phyloP scores from a whole-genome alignment of 2,888 invertebrate species.

The Rotaria sp. region DNA sequence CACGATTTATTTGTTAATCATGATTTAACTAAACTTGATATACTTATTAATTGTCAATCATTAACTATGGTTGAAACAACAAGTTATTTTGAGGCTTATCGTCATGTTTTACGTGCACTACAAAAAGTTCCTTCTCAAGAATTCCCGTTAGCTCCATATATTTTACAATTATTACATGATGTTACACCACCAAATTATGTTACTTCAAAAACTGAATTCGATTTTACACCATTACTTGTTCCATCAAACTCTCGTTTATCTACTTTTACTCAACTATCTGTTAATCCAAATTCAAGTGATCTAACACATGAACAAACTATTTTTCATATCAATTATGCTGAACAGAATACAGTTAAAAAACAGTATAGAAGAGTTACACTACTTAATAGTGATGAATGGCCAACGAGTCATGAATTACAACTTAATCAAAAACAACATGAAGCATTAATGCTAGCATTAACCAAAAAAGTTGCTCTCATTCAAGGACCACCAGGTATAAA shows the following conservation, averaged over 20 bases:
- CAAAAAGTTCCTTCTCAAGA: not conserved
- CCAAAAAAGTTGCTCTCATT: slow-evolving; percentile 50
- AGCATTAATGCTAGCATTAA: slow-evolving; percentile 48
- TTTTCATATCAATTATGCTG: not conserved
- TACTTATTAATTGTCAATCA: not conserved
- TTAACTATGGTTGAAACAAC: slow-evolving; percentile 67
- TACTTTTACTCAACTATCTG: not conserved
- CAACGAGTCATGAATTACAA: slow-evolving; percentile 44
- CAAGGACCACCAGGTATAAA: slow-evolving; percentile 56
- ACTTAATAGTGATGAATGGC: slow-evolving; percentile 44
- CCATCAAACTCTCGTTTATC: not conserved
- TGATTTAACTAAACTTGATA: no score
- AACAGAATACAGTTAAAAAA: not conserved
- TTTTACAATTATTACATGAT: slow-evolving; percentile 41
- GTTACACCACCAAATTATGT: slow-evolving; percentile 40
- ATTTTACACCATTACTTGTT: slow-evolving; percentile 34
- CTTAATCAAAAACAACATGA: slow-evolving; percentile 48
- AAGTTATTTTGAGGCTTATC: slow-evolving; percentile 74
- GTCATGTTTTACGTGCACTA: slow-evolving; percentile 67
- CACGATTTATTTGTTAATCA: no score
- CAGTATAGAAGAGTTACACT: no score
- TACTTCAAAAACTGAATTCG: not conserved
- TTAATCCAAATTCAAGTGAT: not conserved
- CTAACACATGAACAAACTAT: no score
- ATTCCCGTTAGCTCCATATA: slow-evolving; percentile 30